phyloP scores from a whole-genome alignment of 2,888 invertebrate species.

The Lepidocyrtinus sp. region DNA sequence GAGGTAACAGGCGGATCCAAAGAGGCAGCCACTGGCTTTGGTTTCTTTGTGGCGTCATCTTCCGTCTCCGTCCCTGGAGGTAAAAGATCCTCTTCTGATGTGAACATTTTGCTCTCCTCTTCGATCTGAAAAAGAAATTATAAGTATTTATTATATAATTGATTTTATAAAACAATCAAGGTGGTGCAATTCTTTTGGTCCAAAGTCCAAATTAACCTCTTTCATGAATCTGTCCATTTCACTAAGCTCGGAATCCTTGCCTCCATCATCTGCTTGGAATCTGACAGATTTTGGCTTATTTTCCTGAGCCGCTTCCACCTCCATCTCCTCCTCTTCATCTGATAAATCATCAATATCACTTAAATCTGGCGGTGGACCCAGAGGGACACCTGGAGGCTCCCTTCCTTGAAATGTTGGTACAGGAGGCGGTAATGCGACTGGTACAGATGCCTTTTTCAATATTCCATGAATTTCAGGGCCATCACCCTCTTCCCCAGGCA shows the following conservation, averaged over 20 bases:
- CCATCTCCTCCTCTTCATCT: constrained; percentile 72
- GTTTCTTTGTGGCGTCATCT: neutral
- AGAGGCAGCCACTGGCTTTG: constrained; percentile 43
- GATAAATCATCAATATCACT: constrained; percentile 77
- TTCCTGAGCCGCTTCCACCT: constrained; percentile 72
- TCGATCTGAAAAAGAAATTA: constrained; percentile 72
- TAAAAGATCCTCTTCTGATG: constrained; percentile 76
- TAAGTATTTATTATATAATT: constrained; percentile 1
- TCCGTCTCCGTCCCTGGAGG: constrained; percentile 67
- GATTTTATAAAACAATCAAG: neutral
- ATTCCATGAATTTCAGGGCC: constrained; percentile 77
- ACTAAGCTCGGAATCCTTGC: constrained; percentile 75
- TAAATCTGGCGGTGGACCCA: constrained; percentile 85
- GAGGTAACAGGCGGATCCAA: constrained; percentile 23
- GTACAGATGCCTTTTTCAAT: constrained; percentile 77
- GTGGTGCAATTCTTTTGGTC: neutral
- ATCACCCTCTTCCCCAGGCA: constrained; percentile 59
- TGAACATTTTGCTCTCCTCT: constrained; percentile 89
- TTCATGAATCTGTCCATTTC: constrained; percentile 94
- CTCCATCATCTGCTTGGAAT: constrained; percentile 75
- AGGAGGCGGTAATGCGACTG: constrained; percentile 54
- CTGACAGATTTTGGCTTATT: constrained; percentile 76
- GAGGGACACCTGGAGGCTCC: constrained; percentile 87
- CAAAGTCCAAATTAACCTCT: constrained; percentile 74
- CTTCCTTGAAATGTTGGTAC: constrained; percentile 63